A percentile compares a stretch with the other conserved stretches of the same genome.
Conservation (phyloP, 2,113 vertebrate species). For the Engystomops pustulosus region DNA sequence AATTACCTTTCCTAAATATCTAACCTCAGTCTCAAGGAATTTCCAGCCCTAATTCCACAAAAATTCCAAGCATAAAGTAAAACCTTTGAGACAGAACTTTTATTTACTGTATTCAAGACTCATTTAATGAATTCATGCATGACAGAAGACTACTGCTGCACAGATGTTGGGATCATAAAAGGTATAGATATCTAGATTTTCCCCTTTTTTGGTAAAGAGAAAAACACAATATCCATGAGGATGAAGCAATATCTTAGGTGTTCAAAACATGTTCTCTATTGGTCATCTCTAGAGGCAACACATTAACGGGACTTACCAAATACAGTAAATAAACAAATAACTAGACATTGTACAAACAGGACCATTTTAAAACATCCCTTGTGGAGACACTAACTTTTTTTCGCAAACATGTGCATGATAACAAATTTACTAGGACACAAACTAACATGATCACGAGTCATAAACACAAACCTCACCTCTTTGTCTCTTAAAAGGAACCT, state of each 20-base stretch:
- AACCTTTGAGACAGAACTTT: slow-evolving; percentile 4
- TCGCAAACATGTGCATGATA: too few relatives aligned
- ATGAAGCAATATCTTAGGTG: too few relatives aligned
- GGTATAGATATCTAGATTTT: slow-evolving; percentile 8
- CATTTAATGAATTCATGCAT: slow-evolving; percentile 27
- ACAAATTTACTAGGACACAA: too few relatives aligned
- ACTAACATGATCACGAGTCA: too few relatives aligned
- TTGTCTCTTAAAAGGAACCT: too few relatives aligned
- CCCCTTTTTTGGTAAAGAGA: slow-evolving; percentile 29
- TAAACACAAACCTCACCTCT: too few relatives aligned
- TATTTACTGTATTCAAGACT: slow-evolving; percentile 15
- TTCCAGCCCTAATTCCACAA: neutral
- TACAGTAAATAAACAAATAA: too few relatives aligned
- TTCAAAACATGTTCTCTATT: neutral
- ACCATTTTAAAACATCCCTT: too few relatives aligned
- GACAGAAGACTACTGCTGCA: neutral
- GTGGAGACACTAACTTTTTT: too few relatives aligned
- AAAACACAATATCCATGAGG: neutral
- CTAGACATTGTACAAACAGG: too few relatives aligned
- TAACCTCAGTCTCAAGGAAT: slow-evolving; percentile 23
- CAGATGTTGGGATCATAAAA: slow-evolving; percentile 28
- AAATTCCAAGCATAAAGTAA: slow-evolving; percentile 14
- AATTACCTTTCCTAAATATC: slow-evolving; percentile 17
- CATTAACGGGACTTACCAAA: neutral
- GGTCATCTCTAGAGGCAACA: neutral